Percentiles rank a stretch among this genome's conserved stretches.
phyloP scores from a whole-genome alignment of 2,797 vertebrate genomes.

The Lepus oiostolus region DNA sequence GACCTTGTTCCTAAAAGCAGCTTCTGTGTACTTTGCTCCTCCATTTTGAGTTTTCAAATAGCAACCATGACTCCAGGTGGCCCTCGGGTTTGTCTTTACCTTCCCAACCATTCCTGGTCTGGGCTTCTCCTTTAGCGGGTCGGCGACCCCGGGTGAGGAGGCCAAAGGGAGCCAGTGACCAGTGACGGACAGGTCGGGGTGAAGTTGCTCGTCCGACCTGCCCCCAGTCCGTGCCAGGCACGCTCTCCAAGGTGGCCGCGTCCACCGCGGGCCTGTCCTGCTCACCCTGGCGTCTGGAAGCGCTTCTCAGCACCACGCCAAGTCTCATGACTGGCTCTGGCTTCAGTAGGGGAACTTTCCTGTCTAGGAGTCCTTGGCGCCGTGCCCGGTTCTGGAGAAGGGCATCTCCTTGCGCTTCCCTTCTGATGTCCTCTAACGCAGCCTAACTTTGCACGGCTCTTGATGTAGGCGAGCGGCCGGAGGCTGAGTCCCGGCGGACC shows the following conservation, averaged over 20 bases:
- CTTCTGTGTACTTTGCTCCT: not conserved
- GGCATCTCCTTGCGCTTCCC: conserved; percentile 35
- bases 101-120: not conserved
- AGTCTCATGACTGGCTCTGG: conserved; percentile 25
- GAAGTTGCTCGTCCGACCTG: too few species aligned
- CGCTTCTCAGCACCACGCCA: not conserved
- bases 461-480: rapidly evolving
- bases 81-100: not conserved
- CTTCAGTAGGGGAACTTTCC: conserved; percentile 39
- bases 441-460: not conserved
- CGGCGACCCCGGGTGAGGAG: not conserved
- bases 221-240: rapidly evolving
- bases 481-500: not conserved
- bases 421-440: conserved; percentile 19
- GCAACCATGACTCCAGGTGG: conserved; percentile 67
- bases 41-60: conserved; percentile 26
- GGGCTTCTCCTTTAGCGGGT: not conserved
- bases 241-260: not conserved
- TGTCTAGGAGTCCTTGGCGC: conserved; percentile 62
- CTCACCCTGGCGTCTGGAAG: not conserved
- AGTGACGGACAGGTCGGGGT: not conserved
- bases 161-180: rapidly evolving
- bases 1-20: conserved; percentile 67
- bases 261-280: not conserved
- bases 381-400: conserved; percentile 57